Evolutionary conservation across 64 coral and sea anemone genomes (phyloP), one percentile per base, ranked within the genome.

Genomic region (Montipora foliosa): DNA sequence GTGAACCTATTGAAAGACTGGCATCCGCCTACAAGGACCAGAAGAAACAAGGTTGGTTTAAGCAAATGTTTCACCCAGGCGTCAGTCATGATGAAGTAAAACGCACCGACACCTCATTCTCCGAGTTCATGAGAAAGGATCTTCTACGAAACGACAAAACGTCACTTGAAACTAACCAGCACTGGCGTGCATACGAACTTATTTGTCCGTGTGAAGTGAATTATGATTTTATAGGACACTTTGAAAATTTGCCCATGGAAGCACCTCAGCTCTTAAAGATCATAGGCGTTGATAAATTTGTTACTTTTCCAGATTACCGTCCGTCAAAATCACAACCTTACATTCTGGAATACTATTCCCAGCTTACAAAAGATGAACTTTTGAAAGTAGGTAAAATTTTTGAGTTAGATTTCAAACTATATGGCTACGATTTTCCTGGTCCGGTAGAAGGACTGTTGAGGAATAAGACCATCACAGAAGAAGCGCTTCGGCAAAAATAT

Each of bases 181-280:
- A 86, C 47, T 86, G 82, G 82, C 82, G 82, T 51, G 48, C 82
- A 13, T 86, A 86, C 66, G 82, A 86, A 3, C 46, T 51, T 44
- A 86, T 86, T 71, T 86, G 82, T 47, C 82, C 82, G 4, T 86
- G 82, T 47, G 82, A 86, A 24, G 82, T 86, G 60, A 21, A 72
- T 29, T 86, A 71, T 20, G 82, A 86, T 44, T 86, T 86, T 66
- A 86, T 86, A 21, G 82, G 82, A 12, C 82, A 86, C 82, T 86
- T 86, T 71, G 82, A 86, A 19, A 71, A 86, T 72, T 67, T 86
- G 47, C 25, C 17, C 8, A 4, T 51, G 66, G 82, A 71, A 21
- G 82, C 82, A 67, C 17, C 64, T 11, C 17, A 49, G 64, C 62
- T 86, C 4, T 50, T 86, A 16, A 86, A 50, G 45, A 86, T 86